These are phyloP conservation scores for Macropus fuliginosus DNA, from an alignment of 2,797 vertebrate species.

Conservation along the genomic window DNA sequence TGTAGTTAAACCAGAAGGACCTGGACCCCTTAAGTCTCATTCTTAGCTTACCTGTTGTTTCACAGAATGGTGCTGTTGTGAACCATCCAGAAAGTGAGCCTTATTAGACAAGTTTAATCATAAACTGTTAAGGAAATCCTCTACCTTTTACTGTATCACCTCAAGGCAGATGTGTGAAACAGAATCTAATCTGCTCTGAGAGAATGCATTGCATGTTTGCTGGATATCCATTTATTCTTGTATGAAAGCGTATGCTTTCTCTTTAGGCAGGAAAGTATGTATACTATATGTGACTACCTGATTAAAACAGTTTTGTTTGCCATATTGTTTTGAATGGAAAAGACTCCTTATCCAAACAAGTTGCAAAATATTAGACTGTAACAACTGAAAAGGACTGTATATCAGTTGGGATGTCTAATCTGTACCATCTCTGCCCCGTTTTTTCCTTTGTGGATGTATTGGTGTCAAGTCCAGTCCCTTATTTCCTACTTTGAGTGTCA, in stretches of 20 bases:
- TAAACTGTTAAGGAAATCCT: slow-evolving; percentile 11
- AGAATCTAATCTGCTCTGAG: slow-evolving; percentile 45
- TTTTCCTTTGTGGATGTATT: slow-evolving; percentile 47
- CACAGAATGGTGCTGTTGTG: not conserved
- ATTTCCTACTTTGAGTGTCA: slow-evolving; percentile 66
- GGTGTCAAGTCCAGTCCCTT: slow-evolving; percentile 46
- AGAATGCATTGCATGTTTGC: slow-evolving; percentile 43
- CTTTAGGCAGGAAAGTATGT: slow-evolving; percentile 27
- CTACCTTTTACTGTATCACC: slow-evolving; percentile 6
- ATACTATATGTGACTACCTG: slow-evolving; percentile 41
- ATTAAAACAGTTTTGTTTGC: slow-evolving; percentile 33
- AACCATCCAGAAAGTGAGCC: not conserved
- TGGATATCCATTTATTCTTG: slow-evolving; percentile 47
- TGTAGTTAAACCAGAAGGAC: slow-evolving; percentile 15
- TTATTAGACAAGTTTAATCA: slow-evolving; percentile 25
- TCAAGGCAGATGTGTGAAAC: slow-evolving; percentile 5
- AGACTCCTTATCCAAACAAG: slow-evolving; percentile 18
- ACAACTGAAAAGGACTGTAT: slow-evolving; percentile 41
- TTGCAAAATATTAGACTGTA: slow-evolving; percentile 45
- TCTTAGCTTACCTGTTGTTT: not conserved
- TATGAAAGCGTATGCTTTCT: slow-evolving; percentile 59
- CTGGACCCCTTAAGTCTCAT: not conserved
- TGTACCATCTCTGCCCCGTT: not conserved
- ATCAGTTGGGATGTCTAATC: slow-evolving; percentile 50
- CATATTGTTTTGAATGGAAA: slow-evolving; percentile 54